Conservation (phyloP, 1,140 invertebrate species). For the Ceratosolen fusciceps region DNA sequence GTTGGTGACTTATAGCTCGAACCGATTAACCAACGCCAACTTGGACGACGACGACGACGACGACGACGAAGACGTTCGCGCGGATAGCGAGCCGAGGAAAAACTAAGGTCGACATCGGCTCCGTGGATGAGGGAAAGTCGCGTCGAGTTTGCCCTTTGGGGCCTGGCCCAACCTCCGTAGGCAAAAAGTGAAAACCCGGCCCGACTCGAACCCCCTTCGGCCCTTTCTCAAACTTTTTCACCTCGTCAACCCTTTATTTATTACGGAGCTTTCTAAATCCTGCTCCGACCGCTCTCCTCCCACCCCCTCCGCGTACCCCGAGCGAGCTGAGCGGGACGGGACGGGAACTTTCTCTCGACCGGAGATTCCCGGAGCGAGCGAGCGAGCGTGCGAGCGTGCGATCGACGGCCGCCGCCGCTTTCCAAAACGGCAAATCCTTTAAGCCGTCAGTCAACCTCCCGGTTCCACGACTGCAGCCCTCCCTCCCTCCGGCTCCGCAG, state of each 20-base stretch:
- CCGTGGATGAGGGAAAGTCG: not conserved
- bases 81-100: slow-evolving; percentile 52
- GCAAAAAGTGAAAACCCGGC: slow-evolving; percentile 62
- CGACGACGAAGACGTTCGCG: slow-evolving; percentile 40
- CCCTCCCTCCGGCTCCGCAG: slow-evolving; percentile 40
- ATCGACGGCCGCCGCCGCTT: slow-evolving; percentile 37
- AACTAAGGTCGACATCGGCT: slow-evolving; percentile 52
- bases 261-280: no score
- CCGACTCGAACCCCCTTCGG: slow-evolving; percentile 55
- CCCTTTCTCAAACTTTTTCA: slow-evolving; percentile 65
- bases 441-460: slow-evolving; percentile 36
- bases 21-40: no score
- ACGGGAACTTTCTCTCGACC: slow-evolving; percentile 34
- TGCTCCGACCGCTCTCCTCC: no score
- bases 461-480: no score
- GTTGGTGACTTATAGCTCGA: no score
- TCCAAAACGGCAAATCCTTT: slow-evolving; percentile 52
- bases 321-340: no score
- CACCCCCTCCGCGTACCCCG: no score
- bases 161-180: no score
- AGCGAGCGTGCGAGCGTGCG: slow-evolving; percentile 29
- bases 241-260: slow-evolving; percentile 60
- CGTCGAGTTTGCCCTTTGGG: no score
- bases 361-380: slow-evolving; percentile 7
- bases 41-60: no score